phyloP scores from a whole-genome alignment of 2,888 invertebrate species.

The Philereme transversata region DNA sequence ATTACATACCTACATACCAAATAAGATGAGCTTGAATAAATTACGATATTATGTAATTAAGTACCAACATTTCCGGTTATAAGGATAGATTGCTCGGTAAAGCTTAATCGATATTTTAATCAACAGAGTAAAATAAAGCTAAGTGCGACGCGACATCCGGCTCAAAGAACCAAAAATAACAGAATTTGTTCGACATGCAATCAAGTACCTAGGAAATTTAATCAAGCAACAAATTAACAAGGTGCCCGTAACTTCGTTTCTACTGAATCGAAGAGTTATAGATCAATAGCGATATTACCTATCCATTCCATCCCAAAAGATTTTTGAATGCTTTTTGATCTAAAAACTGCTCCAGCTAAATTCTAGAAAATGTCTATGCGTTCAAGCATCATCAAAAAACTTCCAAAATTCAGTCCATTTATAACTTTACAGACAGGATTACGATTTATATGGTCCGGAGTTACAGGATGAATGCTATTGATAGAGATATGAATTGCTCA shows the following conservation, averaged over 20 bases:
- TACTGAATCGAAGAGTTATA: conserved; percentile 8
- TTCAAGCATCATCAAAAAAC: no score
- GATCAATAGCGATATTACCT: no score
- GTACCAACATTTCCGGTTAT: no score
- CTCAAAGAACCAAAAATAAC: conserved; percentile 4
- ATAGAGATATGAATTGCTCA: not conserved
- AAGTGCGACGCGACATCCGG: not conserved
- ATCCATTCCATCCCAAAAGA: no score
- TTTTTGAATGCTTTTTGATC: not conserved
- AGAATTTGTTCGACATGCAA: conserved; percentile 14
- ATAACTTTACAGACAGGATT: not conserved
- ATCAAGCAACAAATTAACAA: conserved; percentile 29
- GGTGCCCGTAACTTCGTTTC: conserved; percentile 19
- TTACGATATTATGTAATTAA: no score
- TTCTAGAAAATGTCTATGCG: no score
- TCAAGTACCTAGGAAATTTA: conserved; percentile 21
- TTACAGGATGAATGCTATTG: not conserved
- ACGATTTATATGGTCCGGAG: conserved; percentile 1
- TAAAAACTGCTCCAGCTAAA: no score
- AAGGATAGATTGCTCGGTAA: no score
- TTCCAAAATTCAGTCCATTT: not conserved
- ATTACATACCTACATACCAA: no score
- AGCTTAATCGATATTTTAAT: no score
- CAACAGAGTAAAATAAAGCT: no score
- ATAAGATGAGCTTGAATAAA: no score